Percentiles rank a stretch among this genome's conserved stretches.
Evolutionary conservation across 2,113 vertebrate genomes (phyloP).

Genomic region (Mormoops blainvillei): DNA sequence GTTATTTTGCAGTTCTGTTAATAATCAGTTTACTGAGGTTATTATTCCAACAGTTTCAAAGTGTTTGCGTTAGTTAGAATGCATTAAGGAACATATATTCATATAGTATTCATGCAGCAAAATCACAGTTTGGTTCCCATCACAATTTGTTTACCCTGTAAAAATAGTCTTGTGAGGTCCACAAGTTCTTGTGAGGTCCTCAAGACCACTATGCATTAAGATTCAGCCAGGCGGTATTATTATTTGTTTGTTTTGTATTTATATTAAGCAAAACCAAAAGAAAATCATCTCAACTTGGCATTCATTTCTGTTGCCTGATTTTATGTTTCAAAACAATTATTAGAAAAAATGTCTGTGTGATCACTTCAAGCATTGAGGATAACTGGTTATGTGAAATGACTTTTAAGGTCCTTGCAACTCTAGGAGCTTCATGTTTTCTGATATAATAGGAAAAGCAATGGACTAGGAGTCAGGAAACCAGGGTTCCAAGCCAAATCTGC

Average conservation of each 20-base stretch:
- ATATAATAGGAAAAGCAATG: background rate
- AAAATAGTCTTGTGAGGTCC: background rate
- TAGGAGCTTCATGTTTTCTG: background rate
- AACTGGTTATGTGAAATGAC: background rate
- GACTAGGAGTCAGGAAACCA: background rate
- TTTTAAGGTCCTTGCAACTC: background rate
- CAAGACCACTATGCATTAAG: background rate
- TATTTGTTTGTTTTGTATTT: slow-evolving; percentile 43
- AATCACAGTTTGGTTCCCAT: background rate
- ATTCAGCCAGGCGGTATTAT: background rate
- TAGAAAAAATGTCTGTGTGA: background rate
- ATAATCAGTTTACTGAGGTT: background rate
- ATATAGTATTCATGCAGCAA: background rate
- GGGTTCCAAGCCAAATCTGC: background rate
- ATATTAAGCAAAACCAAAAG: background rate
- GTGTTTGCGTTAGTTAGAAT: background rate
- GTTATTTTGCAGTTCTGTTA: background rate
- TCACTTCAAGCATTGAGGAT: background rate
- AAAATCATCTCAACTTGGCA: background rate
- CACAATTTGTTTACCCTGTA: background rate
- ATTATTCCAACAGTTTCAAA: background rate
- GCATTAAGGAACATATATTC: background rate
- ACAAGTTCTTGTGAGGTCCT: background rate
- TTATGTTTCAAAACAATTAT: background rate
- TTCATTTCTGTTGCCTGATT: background rate